Conservation (phyloP, 2,888 invertebrate species). For the Watsonalla binaria region DNA sequence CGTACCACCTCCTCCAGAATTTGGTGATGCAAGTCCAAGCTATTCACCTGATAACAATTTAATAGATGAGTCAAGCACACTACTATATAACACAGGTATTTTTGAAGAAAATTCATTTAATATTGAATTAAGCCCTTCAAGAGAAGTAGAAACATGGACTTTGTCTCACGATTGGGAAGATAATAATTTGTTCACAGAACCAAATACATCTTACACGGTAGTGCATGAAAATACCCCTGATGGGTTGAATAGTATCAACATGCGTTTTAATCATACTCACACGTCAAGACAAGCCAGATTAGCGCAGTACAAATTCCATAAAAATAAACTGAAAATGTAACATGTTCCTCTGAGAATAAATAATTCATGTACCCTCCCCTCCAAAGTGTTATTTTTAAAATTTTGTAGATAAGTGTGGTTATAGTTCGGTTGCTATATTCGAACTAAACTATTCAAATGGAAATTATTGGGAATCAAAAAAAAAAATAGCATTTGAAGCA, state of each 20-base stretch:
- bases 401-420: too few species aligned
- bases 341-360: not conserved
- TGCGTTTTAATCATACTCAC: conserved; percentile 5
- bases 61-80: not conserved
- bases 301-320: conserved; percentile 45
- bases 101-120: conserved; percentile 19
- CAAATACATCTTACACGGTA: conserved; percentile 24
- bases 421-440: not conserved
- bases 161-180: conserved; percentile 27
- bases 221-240: conserved; percentile 20
- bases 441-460: not conserved
- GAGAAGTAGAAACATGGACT: conserved; percentile 53
- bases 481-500: conserved; percentile 43
- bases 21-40: conserved; percentile 29
- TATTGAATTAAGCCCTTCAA: conserved; percentile 26
- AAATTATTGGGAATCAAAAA: conserved; percentile 9
- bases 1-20: conserved; percentile 56
- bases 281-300: conserved; percentile 25
- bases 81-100: conserved; percentile 11
- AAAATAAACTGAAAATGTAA: conserved; percentile 34
- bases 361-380: too few species aligned
- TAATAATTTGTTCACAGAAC: conserved; percentile 7
- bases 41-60: conserved; percentile 14
- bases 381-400: too few species aligned
- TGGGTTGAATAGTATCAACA: conserved; percentile 3